Percentiles rank a stretch among this genome's conserved stretches.
phyloP scores from a whole-genome alignment of 2,113 vertebrate genomes.

The Kryptolebias marmoratus region DNA sequence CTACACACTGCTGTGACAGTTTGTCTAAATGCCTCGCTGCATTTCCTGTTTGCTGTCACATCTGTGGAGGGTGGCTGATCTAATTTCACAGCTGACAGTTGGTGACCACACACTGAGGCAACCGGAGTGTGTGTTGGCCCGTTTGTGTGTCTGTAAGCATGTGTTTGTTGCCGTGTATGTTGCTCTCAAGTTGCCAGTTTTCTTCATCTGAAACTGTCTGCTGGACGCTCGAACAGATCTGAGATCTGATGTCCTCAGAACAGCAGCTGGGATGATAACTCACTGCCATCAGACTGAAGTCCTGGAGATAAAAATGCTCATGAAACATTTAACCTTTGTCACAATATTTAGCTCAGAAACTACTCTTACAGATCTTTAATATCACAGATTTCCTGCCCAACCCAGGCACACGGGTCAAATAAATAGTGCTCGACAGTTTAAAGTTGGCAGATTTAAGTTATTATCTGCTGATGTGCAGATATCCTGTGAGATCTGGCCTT shows the following conservation, averaged over 20 bases:
- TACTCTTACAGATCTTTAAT: too few relatives aligned
- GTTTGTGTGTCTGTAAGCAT: slow-evolving; percentile 9
- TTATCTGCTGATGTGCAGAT: too few relatives aligned
- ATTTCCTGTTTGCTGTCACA: slow-evolving; percentile 27
- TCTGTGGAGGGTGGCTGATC: slow-evolving; percentile 19
- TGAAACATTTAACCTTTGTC: neutral
- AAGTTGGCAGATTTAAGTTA: too few relatives aligned
- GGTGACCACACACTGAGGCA: slow-evolving; percentile 2
- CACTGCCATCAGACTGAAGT: neutral
- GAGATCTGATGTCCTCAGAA: neutral
- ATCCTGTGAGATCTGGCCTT: too few relatives aligned
- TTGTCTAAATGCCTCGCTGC: slow-evolving; percentile 19
- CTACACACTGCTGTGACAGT: neutral
- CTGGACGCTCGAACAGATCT: neutral
- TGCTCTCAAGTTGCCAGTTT: slow-evolving; percentile 1
- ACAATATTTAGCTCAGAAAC: too few relatives aligned
- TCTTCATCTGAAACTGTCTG: neutral
- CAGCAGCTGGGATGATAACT: neutral
- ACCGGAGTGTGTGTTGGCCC: neutral
- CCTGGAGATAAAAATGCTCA: neutral
- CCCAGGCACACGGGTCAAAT: too few relatives aligned
- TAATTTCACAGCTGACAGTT: slow-evolving; percentile 48
- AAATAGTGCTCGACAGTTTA: too few relatives aligned
- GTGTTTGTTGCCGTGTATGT: neutral
- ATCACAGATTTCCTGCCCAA: too few relatives aligned